Percentiles rank a stretch among this genome's conserved stretches.
Conservation (phyloP, 2,113 vertebrate species). For the Condylura cristata region DNA sequence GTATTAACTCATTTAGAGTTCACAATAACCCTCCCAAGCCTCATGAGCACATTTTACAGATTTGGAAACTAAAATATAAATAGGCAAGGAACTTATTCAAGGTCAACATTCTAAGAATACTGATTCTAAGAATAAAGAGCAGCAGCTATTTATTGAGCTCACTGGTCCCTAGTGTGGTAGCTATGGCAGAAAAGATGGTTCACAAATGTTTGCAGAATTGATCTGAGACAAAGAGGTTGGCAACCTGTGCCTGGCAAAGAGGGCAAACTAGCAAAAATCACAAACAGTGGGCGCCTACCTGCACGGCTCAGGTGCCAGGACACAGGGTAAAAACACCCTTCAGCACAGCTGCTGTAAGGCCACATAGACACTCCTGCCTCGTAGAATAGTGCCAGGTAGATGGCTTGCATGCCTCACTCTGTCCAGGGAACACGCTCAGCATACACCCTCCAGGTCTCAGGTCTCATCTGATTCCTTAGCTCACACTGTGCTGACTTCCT, state of each 20-base stretch:
- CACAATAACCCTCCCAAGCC: background rate
- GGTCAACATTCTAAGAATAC: conserved; percentile 12
- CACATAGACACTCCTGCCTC: background rate
- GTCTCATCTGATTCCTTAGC: background rate
- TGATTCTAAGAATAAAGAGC: conserved; percentile 36
- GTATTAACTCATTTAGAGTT: background rate
- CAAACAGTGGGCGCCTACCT: background rate
- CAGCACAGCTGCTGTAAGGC: background rate
- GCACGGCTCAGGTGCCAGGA: background rate
- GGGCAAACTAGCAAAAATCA: background rate
- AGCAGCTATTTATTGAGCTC: background rate
- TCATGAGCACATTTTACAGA: background rate
- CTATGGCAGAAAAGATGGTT: conserved; percentile 16
- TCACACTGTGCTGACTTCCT: background rate
- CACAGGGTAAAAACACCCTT: background rate
- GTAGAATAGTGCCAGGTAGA: background rate
- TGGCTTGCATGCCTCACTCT: background rate
- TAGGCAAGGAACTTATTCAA: background rate
- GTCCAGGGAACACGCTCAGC: background rate
- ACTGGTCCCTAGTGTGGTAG: background rate
- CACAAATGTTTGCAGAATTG: conserved; percentile 62
- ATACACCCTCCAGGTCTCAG: background rate
- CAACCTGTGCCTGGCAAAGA: background rate
- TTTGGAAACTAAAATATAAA: background rate
- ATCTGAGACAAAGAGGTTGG: conserved; percentile 17